A percentile compares a stretch with the other conserved stretches of the same genome.
These are phyloP conservation scores for Zeuzera pyrina DNA, from an alignment of 2,888 invertebrate species.

Conservation along the genomic window DNA sequence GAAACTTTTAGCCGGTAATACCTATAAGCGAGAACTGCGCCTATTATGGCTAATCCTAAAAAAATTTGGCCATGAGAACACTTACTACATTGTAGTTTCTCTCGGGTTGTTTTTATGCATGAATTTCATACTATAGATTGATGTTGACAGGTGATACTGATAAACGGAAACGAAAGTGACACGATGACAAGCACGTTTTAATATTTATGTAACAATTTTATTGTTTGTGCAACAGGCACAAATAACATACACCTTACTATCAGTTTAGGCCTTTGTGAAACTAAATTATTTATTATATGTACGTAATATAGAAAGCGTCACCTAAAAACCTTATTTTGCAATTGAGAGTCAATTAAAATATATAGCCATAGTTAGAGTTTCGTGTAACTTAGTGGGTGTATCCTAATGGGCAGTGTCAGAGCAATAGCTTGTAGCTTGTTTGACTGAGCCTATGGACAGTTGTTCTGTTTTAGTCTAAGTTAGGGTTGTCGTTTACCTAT, in stretches of 20 bases:
- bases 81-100: constrained; percentile 21
- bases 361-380: constrained; percentile 45
- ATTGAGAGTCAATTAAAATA: constrained; percentile 48
- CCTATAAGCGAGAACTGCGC: too few species aligned
- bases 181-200: too few species aligned
- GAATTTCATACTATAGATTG: constrained; percentile 29
- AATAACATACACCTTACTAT: too few species aligned
- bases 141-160: constrained; percentile 20
- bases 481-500: too few species aligned
- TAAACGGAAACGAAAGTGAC: constrained; percentile 20
- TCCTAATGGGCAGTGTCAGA: constrained; percentile 61
- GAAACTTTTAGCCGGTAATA: too few species aligned
- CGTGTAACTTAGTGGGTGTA: constrained; percentile 61
- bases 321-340: constrained; percentile 37
- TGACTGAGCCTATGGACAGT: too few species aligned
- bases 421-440: constrained; percentile 14
- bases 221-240: too few species aligned
- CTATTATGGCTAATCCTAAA: too few species aligned
- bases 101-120: constrained; percentile 25
- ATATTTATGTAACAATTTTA: too few species aligned
- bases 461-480: too few species aligned
- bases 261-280: too few species aligned
- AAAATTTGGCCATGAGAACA: constrained; percentile 41
- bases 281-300: background rate
- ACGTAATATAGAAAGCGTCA: background rate